Base-by-base conservation (phyloP, 2,113 vertebrate species). In the Microcebus lehilahytsara region DNA sequence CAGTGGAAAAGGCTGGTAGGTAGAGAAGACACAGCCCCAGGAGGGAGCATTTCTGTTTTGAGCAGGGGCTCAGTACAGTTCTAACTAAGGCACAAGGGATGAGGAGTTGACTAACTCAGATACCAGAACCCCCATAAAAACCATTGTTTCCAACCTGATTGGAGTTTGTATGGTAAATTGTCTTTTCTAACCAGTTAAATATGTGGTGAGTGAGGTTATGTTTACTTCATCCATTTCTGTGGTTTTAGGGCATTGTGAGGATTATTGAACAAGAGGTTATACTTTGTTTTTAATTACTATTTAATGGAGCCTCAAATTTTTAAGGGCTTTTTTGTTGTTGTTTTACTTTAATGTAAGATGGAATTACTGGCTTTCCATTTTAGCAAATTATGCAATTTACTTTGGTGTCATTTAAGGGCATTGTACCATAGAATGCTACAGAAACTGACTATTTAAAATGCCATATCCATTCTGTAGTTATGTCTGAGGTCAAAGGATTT, bases 221-320 rank as follows among this genome's bases (percentile, higher is more conserved):
- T 72, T 91, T 46, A 53, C 40, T 69, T 34, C 1, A 0, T 78
- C 11, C 56, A 1, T 83, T 83, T 97, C 17, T 69, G 8, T 3
- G 46, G 32, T 71, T 80, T 53, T 19, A 83, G 79, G 56, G 23
- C 20, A 0, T 58, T 40, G 23, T 58, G 51, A 75, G 67, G 49
- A 64, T 92, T 72, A 34, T 5, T 83, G 67, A 93, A 46, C 23
- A 79, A 64, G 10, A n/a, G 49, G 22, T 84, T 62, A 17, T 66
- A 58, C 85, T 97, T 97, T 3, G 20, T 74, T 95, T 93, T 86
- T 80, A 78, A 74, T 95, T 93, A 60, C 53, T 78, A 32, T 60
- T 66, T 72, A 81, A 85, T 46, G 79, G 60, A 93, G 64, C 58
- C 60, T 85, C 13, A 67, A 66, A 19, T 67, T 88, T 78, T 72